Percentiles rank a stretch among this genome's conserved stretches.
These are phyloP conservation scores for Heterotilapia buettikoferi DNA, from an alignment of 2,113 vertebrate species.

Conservation along the genomic window DNA sequence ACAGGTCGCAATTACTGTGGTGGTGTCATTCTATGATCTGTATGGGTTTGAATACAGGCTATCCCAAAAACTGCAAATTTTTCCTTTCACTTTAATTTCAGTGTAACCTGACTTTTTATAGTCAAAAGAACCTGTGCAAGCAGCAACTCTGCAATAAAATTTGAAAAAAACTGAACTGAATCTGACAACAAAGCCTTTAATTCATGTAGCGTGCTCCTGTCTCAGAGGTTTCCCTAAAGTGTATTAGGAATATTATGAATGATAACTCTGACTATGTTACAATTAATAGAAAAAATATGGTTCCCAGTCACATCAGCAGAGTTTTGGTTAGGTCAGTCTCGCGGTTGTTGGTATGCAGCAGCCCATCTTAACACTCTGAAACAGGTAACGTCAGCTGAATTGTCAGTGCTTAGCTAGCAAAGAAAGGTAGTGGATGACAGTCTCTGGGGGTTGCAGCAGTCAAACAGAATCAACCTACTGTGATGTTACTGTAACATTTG, in stretches of 20 bases:
- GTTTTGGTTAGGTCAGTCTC: not conserved
- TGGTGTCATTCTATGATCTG: not conserved
- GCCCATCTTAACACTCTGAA: not conserved
- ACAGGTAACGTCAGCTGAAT: not conserved
- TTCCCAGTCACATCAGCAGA: not conserved
- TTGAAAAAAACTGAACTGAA: not conserved
- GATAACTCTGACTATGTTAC: not conserved
- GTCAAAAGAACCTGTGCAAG: not conserved
- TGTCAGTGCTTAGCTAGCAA: not conserved
- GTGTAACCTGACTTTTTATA: not conserved
- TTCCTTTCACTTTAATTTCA: not conserved
- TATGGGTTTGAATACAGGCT: not conserved
- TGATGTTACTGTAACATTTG: not conserved
- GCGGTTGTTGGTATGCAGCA: not conserved
- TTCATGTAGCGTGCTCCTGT: not conserved
- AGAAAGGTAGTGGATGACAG: not conserved
- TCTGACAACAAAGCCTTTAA: not conserved
- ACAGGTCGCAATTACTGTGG: not conserved
- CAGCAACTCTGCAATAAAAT: not conserved
- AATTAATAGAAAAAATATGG: not conserved
- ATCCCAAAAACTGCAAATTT: not conserved
- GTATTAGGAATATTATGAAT: not conserved
- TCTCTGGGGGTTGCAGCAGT: not conserved
- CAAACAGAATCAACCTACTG: not conserved
- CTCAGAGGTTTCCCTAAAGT: not conserved